phyloP scores from a whole-genome alignment of 2,797 vertebrate species.

The Cynopterus sphinx region DNA sequence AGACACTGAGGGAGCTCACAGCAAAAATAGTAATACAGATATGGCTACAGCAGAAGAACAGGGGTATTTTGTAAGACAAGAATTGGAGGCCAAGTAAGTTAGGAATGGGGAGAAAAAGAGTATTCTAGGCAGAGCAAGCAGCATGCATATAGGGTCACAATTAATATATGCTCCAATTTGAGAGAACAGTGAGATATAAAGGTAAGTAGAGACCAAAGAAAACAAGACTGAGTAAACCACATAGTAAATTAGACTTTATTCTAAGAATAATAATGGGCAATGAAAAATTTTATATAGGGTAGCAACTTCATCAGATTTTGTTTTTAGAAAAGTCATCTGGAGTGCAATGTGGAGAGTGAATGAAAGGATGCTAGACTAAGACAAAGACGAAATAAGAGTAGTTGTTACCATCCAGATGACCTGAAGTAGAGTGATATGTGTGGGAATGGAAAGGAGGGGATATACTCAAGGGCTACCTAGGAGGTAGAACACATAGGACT shows the following conservation, averaged over 20 bases:
- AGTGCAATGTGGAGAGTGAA: not conserved
- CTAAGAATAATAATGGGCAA: not conserved
- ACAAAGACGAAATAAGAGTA: not conserved
- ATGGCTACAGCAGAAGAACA: not conserved
- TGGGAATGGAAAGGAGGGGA: not conserved
- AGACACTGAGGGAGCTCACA: not conserved
- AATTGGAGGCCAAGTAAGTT: not conserved
- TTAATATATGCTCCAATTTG: not conserved
- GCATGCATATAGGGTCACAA: not conserved
- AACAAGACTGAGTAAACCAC: not conserved
- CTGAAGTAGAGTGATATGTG: not conserved
- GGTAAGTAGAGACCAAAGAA: not conserved
- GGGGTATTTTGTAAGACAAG: not conserved
- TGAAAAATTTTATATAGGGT: not conserved
- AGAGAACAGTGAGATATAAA: not conserved
- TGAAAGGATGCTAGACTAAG: not conserved
- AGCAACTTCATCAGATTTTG: not conserved
- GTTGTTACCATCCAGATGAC: not conserved
- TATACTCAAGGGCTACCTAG: not conserved
- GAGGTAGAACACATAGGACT: not conserved
- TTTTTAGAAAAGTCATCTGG: not conserved
- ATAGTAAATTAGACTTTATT: not conserved
- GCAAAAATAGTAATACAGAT: not conserved
- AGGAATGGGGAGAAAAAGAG: not conserved
- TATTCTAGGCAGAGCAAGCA: not conserved